A percentile compares a stretch with the other conserved stretches of the same genome.
Evolutionary conservation across 2,888 invertebrate species (phyloP).

Genomic region (Anoncus sp.): DNA sequence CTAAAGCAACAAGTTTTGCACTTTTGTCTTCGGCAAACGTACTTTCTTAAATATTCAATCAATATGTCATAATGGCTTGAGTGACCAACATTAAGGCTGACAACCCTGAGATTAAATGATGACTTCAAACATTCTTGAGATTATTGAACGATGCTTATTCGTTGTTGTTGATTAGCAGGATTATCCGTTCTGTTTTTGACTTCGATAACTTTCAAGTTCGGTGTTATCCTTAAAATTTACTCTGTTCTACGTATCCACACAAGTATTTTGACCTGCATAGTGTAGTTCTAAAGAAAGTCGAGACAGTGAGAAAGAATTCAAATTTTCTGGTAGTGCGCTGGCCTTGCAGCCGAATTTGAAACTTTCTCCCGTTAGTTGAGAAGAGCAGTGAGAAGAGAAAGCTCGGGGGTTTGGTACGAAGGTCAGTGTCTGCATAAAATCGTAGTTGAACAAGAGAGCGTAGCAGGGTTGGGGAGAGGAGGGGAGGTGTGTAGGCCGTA

Average conservation of each 20-base stretch:
- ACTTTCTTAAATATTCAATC: neutral
- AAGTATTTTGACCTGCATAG: too few species aligned
- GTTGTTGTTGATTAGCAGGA: neutral
- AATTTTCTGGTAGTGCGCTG: constrained; percentile 67
- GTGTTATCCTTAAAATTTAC: neutral
- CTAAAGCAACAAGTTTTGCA: too few species aligned
- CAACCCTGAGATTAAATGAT: too few species aligned
- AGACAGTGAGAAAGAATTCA: neutral
- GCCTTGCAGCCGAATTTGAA: constrained; percentile 82
- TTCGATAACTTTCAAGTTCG: neutral
- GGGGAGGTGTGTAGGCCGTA: constrained; percentile 58
- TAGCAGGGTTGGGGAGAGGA: constrained; percentile 24
- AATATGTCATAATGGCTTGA: neutral
- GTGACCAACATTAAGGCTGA: neutral
- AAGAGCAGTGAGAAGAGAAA: constrained; percentile 56
- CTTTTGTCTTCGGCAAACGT: neutral
- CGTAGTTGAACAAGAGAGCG: constrained; percentile 61
- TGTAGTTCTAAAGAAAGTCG: neutral
- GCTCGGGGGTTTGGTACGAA: constrained; percentile 74
- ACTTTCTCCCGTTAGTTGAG: constrained; percentile 79
- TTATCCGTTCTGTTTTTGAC: neutral
- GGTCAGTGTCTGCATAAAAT: constrained; percentile 83
- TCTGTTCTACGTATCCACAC: neutral
- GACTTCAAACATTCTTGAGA: too few species aligned
- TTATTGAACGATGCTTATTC: too few species aligned